phyloP scores from a whole-genome alignment of 2,888 invertebrate genomes.

The Melanotus villosus region DNA sequence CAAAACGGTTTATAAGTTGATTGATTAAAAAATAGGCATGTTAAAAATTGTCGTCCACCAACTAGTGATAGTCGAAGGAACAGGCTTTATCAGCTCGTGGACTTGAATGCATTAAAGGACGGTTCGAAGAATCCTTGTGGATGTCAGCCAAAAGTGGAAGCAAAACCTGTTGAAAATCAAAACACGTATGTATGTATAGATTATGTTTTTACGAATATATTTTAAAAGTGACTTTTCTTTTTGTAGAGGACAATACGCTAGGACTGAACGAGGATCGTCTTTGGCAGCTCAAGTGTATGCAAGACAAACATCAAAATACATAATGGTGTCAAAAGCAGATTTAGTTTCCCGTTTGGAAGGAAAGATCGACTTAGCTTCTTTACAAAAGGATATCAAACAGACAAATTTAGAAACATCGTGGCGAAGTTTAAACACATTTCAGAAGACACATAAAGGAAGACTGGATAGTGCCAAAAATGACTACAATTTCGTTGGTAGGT shows the following conservation, averaged over 20 bases:
- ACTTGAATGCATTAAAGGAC: constrained; percentile 22
- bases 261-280: constrained; percentile 60
- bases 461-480: constrained; percentile 51
- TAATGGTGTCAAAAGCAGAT: constrained; percentile 52
- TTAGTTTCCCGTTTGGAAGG: constrained; percentile 56
- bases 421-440: constrained; percentile 59
- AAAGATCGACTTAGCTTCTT: constrained; percentile 47
- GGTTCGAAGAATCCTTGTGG: constrained; percentile 34
- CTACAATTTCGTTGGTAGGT: constrained; percentile 22
- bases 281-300: constrained; percentile 54
- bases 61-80: not conserved
- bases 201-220: too few relatives aligned
- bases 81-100: constrained; percentile 21
- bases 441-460: constrained; percentile 61
- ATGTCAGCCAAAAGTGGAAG: too few relatives aligned
- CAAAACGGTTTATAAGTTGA: not conserved
- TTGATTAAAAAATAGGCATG: constrained; percentile 26
- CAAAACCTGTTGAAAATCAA: not conserved
- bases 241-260: constrained; percentile 50
- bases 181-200: not conserved
- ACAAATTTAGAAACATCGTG: constrained; percentile 58
- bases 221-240: too few relatives aligned
- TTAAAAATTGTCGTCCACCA: not conserved
- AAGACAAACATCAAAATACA: constrained; percentile 52
- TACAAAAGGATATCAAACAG: constrained; percentile 46